Base-by-base conservation (phyloP, 2,113 vertebrate genomes). In the Aphelocoma coerulescens region DNA sequence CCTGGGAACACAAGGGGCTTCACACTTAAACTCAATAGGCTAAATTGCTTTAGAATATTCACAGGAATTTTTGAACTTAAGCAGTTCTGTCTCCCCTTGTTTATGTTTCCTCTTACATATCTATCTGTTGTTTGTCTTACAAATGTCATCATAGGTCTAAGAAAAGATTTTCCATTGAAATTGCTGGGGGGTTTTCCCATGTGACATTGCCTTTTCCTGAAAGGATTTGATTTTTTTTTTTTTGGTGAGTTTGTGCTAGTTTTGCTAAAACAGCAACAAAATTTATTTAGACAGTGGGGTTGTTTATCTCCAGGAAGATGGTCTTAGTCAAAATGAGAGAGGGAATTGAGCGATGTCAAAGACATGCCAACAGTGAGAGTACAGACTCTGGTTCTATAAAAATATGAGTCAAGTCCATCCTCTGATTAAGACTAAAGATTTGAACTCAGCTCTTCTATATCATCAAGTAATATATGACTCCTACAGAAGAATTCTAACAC, bases 181-280 rank as follows among this genome's bases (percentile, higher is more conserved):
- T 7, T 43, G 8, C 28, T 33, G 28, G 7, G 4, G 1, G 0
- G 6, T 46, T 80, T 18, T 35, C 44, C 27, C 13, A 3, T 16
- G 23, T 32, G 32, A 54, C 5, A 23, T 23, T 22, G 26, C 37
- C 5, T 54, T 75, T 63, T 57, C 9, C 55, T n/a, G 20, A 62
- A 54, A 37, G 19, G 16, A 11, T 14, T 54, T n/a, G n/a, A n/a
- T n/a, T n/a, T n/a, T n/a, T 58, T 27, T 55, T 27, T 55, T 51
- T 27, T 55, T 20, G 3, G 9, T 33, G 8, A 72, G 7, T 12
- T 41, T 73, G 6, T 63, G 13, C 16, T 81, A 22, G 9, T 49
- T 93, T 73, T 37, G n/a, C 37, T 30, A 30, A 46, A 87, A 43
- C 1, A 55, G 85, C 13, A 61, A 46, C 13, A 82, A 15, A 93